Conservation (phyloP, 2,113 vertebrate genomes). For the Sceloporus undulatus region DNA sequence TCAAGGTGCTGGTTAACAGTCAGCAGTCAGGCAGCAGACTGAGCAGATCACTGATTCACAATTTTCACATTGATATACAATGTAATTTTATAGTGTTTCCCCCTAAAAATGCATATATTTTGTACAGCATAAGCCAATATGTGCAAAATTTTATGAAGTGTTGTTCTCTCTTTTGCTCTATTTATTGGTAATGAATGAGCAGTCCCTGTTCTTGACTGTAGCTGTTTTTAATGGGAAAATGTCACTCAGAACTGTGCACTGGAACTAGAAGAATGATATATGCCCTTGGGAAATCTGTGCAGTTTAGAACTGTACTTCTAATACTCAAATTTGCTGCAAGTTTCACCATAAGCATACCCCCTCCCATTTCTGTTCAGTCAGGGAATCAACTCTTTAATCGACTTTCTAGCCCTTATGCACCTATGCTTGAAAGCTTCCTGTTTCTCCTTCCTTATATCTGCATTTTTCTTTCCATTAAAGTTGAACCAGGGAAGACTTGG, state of each 20-base stretch:
- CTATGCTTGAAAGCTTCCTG: neutral
- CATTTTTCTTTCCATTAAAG: neutral
- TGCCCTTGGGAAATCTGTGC: too few species aligned
- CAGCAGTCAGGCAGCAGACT: neutral
- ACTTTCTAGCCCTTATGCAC: neutral
- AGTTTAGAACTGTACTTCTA: too few species aligned
- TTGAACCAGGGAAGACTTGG: neutral
- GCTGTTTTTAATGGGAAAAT: too few species aligned
- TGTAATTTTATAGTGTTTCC: too few species aligned
- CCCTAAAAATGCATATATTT: too few species aligned
- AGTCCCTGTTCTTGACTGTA: too few species aligned
- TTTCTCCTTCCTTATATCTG: neutral
- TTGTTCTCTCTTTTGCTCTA: too few species aligned
- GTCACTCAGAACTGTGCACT: too few species aligned
- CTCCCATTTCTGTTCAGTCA: neutral
- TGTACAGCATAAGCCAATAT: neutral
- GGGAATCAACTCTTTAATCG: neutral
- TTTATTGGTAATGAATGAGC: too few species aligned
- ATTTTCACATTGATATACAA: neutral
- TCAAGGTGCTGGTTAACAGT: neutral
- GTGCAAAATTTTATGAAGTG: neutral
- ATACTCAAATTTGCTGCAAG: too few species aligned
- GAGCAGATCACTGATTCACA: neutral
- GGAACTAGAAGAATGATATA: too few species aligned
- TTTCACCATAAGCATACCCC: neutral